Evolutionary conservation across 1,140 invertebrate species (phyloP).

Genomic region (Hyles euphorbiae): DNA sequence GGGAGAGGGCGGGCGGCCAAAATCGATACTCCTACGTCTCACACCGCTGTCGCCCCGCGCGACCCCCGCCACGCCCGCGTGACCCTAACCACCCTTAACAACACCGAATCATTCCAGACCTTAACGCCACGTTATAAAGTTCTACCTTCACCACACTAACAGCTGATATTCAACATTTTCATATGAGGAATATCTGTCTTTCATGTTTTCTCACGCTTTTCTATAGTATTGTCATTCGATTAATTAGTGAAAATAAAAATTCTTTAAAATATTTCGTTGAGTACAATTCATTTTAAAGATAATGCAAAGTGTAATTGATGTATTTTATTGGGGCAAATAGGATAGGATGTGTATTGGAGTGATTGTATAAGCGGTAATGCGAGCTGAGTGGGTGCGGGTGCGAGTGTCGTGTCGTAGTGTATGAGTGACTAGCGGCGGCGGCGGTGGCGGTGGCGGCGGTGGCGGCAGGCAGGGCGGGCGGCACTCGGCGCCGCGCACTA

Average conservation of each 20-base stretch:
- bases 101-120: slow-evolving; percentile 56
- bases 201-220: slow-evolving; percentile 32
- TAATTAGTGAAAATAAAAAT: slow-evolving; percentile 8
- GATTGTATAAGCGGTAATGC: slow-evolving; percentile 43
- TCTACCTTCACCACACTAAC: slow-evolving; percentile 34
- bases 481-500: slow-evolving; percentile 69
- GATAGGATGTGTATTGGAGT: slow-evolving; percentile 29
- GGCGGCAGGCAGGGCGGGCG: slow-evolving; percentile 62
- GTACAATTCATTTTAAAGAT: neutral
- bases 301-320: neutral
- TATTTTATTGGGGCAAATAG: neutral
- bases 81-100: slow-evolving; percentile 69
- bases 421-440: slow-evolving; percentile 16
- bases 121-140: slow-evolving; percentile 58
- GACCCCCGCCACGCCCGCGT: slow-evolving; percentile 46
- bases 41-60: slow-evolving; percentile 51
- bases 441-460: slow-evolving; percentile 31
- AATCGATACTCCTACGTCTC: slow-evolving; percentile 72
- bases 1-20: slow-evolving; percentile 65
- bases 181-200: slow-evolving; percentile 13
- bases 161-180: slow-evolving; percentile 29
- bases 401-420: slow-evolving; percentile 20
- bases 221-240: slow-evolving; percentile 27
- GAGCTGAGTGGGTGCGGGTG: slow-evolving; percentile 20
- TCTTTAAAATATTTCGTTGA: slow-evolving; percentile 2